phyloP scores from a whole-genome alignment of 2,888 invertebrate species.

The Hirudinaria manillensis region DNA sequence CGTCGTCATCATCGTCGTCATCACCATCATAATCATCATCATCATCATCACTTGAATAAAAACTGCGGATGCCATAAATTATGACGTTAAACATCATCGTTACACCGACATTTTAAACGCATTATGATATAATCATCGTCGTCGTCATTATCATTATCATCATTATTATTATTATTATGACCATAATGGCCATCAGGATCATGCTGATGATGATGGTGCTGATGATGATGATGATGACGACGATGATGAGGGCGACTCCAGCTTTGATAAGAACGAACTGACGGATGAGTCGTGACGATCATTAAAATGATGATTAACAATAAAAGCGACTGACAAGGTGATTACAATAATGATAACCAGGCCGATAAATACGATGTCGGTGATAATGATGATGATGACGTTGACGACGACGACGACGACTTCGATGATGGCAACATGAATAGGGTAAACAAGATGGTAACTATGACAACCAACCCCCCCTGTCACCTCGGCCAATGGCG shows the following conservation, averaged over 20 bases:
- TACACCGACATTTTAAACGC: too few relatives aligned
- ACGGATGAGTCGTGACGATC: neutral
- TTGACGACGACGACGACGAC: too few relatives aligned
- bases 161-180: neutral
- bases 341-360: neutral
- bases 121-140: too few relatives aligned
- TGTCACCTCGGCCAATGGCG: too few relatives aligned
- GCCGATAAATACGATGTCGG: neutral
- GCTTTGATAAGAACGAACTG: neutral
- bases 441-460: slow-evolving; percentile 5
- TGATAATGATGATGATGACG: neutral
- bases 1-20: too few relatives aligned
- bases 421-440: too few relatives aligned
- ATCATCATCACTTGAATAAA: too few relatives aligned
- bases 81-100: too few relatives aligned
- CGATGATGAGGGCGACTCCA: neutral
- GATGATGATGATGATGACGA: neutral
- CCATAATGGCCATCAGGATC: neutral
- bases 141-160: too few relatives aligned
- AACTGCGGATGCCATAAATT: too few relatives aligned
- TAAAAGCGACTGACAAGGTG: neutral
- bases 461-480: too few relatives aligned
- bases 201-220: neutral
- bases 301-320: slow-evolving; percentile 1
- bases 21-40: too few relatives aligned